Conservation (phyloP, 2,113 vertebrate genomes). For the Sebastes schlegelii region DNA sequence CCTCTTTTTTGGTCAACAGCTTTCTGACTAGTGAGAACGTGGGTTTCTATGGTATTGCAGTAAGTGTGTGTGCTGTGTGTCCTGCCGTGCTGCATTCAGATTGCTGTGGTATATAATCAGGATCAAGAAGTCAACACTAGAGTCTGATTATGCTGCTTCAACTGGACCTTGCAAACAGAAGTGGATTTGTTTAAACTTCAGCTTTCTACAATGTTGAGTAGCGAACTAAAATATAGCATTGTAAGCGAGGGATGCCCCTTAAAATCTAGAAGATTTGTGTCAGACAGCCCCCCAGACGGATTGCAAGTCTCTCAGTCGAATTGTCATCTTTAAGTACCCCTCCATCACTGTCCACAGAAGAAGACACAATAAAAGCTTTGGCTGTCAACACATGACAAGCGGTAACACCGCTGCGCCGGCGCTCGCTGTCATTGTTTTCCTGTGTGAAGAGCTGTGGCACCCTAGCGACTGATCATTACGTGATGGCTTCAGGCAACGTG, state of each 20-base stretch:
- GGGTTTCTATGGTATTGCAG: neutral
- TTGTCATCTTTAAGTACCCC: constrained; percentile 9
- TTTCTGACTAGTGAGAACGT: neutral
- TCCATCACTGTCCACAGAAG: constrained; percentile 34
- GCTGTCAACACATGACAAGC: constrained; percentile 26
- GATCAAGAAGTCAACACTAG: neutral
- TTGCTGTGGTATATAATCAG: neutral
- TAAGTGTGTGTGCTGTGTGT: neutral
- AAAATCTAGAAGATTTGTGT: neutral
- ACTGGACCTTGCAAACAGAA: neutral
- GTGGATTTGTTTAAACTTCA: neutral
- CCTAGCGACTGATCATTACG: neutral
- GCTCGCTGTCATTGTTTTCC: constrained; percentile 16
- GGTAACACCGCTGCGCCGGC: neutral
- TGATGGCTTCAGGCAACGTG: neutral
- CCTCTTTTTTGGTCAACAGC: neutral
- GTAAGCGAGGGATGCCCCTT: neutral
- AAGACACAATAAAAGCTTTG: constrained; percentile 20
- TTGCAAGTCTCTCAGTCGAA: constrained; percentile 7
- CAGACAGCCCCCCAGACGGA: constrained; percentile 1
- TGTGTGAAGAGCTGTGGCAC: neutral
- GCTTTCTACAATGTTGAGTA: neutral
- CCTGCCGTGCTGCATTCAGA: neutral
- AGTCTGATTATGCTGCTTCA: too few relatives aligned
- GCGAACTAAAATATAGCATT: neutral